Percentiles rank a stretch among this genome's conserved stretches.
These are phyloP conservation scores for Polypedilum pembai DNA, from an alignment of 1,140 invertebrate genomes.

Conservation along the genomic window DNA sequence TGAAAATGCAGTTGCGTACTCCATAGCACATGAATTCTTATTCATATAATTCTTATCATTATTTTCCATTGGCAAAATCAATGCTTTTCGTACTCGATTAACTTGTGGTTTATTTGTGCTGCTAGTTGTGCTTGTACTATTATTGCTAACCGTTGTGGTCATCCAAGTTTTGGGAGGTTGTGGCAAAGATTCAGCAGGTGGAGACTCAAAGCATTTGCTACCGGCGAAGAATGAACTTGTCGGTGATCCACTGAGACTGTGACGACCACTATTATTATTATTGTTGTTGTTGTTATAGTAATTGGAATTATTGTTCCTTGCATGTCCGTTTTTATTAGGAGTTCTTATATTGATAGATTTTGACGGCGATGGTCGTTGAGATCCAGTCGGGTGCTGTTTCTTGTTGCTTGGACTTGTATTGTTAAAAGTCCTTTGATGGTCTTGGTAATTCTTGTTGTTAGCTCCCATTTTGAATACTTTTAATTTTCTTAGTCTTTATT, in stretches of 20 bases:
- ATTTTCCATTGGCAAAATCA: background rate
- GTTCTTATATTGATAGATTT: conserved; percentile 1
- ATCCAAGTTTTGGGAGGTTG: conserved; percentile 55
- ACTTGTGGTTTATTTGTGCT: background rate
- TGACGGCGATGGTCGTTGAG: conserved; percentile 15
- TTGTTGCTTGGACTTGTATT: conserved; percentile 26
- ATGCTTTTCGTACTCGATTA: background rate
- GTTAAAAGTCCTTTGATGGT: conserved; percentile 5
- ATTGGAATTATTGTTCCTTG: conserved; percentile 7
- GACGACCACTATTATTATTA: conserved; percentile 18
- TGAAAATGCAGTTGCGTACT: background rate
- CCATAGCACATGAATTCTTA: conserved; percentile 23
- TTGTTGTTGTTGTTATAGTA: background rate
- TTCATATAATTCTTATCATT: background rate
- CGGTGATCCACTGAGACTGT: conserved; percentile 9
- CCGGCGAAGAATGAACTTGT: conserved; percentile 49
- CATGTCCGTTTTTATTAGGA: background rate
- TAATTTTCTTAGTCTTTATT: background rate
- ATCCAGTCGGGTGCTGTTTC: background rate
- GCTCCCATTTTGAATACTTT: background rate
- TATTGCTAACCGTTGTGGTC: background rate
- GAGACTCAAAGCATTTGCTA: conserved; percentile 55
- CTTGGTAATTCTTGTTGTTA: background rate
- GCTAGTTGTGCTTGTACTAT: background rate
- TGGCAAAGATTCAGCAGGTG: conserved; percentile 52